Base-by-base conservation (phyloP, 1,140 invertebrate genomes). In the Cydia splendana region DNA sequence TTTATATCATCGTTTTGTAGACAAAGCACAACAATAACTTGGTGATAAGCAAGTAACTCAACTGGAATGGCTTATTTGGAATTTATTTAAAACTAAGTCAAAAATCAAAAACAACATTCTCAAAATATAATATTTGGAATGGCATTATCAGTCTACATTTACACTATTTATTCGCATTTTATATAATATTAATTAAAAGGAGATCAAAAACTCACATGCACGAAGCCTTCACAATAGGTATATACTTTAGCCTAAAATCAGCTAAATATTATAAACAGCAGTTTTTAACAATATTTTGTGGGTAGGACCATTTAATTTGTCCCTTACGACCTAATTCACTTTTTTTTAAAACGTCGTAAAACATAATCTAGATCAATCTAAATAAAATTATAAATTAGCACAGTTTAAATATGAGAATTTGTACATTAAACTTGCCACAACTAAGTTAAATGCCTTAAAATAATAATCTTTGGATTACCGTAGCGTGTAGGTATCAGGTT, bases 191-290 rank as follows among this genome's bases (percentile, higher is more conserved):
- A 5, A 71, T 71, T 77, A 80, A 53, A 77, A 76, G 82, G 84
- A 85, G 84, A 85, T 85, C 84, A 85, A 82, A 79, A 80, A 83
- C 82, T 83, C 82, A 80, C 77, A 81, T 77, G 45, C 77, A 82
- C 73, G 80, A 80, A 83, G 82, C 76, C 65, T 77, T 78, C 24
- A 53, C 18, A 53, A 34, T 48, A 20, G 51, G 20, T 74, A 73
- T 34, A 73, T 30, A 28, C 53, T 74, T 24, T 74, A 74, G 30
- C 45, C 73, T 74, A 74, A 38, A 28, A 57, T 62, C 4, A 53
- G 48, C 48, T 74, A 74, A 74, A 74, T 34, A 74, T 51, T 28
- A 53, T 74, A 15, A 51, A 74, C 48, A 74, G 73, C 24, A 30
- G 18, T 74, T 74, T 45, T 13, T 51, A 74, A 30, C 28, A 34